Evolutionary conservation across 2,797 vertebrate species (phyloP).

Genomic region (Phyllotis vaccarum): DNA sequence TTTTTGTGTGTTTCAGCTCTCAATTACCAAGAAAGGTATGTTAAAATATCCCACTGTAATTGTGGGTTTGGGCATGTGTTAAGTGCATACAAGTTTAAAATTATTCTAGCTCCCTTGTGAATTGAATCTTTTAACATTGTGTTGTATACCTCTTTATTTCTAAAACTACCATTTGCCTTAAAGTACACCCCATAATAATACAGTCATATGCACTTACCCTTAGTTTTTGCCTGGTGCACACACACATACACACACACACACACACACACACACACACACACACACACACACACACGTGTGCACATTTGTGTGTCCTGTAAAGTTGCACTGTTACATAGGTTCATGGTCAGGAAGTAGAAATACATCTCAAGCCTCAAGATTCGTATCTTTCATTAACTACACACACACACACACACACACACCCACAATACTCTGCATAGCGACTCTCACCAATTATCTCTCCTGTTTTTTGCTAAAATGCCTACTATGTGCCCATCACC

Average conservation of each 20-base stretch:
- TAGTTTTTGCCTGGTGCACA: not conserved
- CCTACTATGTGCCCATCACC: not conserved
- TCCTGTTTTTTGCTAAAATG: not conserved
- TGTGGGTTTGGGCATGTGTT: not conserved
- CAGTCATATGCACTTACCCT: not conserved
- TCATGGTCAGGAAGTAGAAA: not conserved
- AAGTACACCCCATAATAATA: not conserved
- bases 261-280: too few relatives aligned
- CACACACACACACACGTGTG: too few relatives aligned
- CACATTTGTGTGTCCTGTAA: not conserved
- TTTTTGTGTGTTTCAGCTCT: not conserved
- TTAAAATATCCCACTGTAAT: constrained; percentile 47
- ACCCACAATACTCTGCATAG: not conserved
- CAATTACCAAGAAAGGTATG: not conserved
- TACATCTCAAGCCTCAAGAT: not conserved
- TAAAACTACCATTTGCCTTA: not conserved
- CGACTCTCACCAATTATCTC: not conserved
- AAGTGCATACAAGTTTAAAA: constrained; percentile 58
- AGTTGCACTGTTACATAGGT: not conserved
- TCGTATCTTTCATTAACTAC: not conserved
- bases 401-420: too few relatives aligned
- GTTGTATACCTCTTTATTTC: constrained; percentile 33
- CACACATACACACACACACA: too few relatives aligned
- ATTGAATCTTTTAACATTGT: constrained; percentile 37
- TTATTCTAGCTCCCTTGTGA: not conserved